A percentile compares a stretch with the other conserved stretches of the same genome.
Conservation (phyloP, 2,797 vertebrate species). For the Meriones psammophilus region DNA sequence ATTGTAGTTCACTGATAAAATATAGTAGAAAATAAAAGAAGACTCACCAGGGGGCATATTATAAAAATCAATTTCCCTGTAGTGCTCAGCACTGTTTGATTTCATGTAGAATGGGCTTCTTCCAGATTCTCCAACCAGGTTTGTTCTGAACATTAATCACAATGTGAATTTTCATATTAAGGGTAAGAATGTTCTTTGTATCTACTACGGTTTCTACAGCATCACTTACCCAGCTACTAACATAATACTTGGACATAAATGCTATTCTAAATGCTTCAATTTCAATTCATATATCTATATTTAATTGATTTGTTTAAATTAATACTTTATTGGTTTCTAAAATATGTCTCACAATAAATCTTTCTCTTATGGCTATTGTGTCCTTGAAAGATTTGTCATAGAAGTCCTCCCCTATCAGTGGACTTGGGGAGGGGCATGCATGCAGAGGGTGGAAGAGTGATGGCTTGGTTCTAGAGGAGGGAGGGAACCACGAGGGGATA, state of each 20-base stretch:
- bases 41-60: neutral
- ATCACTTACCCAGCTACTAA: neutral
- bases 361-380: neutral
- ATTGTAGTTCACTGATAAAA: neutral
- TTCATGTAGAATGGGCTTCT: neutral
- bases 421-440: too few relatives aligned
- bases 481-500: too few relatives aligned
- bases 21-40: neutral
- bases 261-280: neutral
- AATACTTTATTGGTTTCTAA: constrained; percentile 43
- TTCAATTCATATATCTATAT: neutral
- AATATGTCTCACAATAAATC: neutral
- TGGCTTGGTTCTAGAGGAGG: too few relatives aligned
- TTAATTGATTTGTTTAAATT: constrained; percentile 44
- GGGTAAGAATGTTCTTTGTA: neutral
- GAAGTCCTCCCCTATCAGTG: too few relatives aligned
- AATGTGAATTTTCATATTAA: neutral
- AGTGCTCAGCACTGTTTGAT: neutral
- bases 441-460: too few relatives aligned
- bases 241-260: constrained; percentile 2
- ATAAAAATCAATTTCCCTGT: neutral
- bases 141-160: neutral
- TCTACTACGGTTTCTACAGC: neutral
- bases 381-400: neutral
- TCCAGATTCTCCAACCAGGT: neutral